Percentiles rank a stretch among this genome's conserved stretches.
These are phyloP conservation scores for Frankliniella intonsa DNA, from an alignment of 2,888 invertebrate genomes.

Conservation along the genomic window DNA sequence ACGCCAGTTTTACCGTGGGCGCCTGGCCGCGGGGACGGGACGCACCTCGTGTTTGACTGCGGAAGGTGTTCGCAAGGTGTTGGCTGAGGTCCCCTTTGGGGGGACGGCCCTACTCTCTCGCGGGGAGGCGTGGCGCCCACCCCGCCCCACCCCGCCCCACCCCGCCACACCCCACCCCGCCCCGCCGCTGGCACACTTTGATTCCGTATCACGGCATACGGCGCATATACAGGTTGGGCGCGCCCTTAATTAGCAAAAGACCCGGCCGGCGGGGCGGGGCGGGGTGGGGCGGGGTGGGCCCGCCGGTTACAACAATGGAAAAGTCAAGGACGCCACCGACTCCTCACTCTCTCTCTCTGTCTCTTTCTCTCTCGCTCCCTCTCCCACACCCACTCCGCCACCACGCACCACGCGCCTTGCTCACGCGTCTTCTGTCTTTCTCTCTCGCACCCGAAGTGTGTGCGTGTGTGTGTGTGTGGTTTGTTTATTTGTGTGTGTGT, in stretches of 20 bases:
- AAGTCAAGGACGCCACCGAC: not conserved
- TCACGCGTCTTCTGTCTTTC: constrained; percentile 31
- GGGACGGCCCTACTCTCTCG: no score
- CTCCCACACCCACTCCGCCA: no score
- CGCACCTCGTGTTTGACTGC: no score
- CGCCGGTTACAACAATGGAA: not conserved
- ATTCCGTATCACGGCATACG: not conserved
- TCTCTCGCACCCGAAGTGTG: constrained; percentile 28
- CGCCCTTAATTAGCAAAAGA: not conserved
- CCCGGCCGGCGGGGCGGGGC: no score
- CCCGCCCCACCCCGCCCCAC: not conserved
- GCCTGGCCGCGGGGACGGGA: no score
- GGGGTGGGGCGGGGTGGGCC: no score
- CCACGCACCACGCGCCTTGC: no score
- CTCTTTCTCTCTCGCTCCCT: not conserved
- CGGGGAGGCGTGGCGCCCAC: no score
- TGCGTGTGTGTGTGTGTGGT: constrained; percentile 20
- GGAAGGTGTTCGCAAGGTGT: no score
- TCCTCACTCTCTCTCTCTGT: not conserved
- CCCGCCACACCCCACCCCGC: no score
- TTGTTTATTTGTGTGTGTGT: constrained; percentile 2
- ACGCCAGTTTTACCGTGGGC: no score
- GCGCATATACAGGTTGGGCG: not conserved
- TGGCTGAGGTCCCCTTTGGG: no score
- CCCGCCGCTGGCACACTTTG: not conserved